Evolutionary conservation across 2,888 invertebrate genomes (phyloP).

Genomic region (Sarcophaga variegata): DNA sequence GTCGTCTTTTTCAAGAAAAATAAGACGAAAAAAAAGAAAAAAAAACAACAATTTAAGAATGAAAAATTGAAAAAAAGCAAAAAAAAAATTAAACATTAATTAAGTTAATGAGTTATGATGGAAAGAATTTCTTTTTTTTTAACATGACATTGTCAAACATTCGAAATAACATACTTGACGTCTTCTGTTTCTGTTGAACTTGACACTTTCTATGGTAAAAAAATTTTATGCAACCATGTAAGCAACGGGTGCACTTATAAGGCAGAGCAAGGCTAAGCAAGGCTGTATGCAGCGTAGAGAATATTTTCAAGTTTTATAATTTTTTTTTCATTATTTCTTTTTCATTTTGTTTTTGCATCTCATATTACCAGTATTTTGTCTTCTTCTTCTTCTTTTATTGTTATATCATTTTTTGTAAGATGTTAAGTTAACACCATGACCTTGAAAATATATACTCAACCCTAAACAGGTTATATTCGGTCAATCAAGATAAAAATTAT

Average conservation of each 20-base stretch:
- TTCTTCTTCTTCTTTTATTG: too few species aligned
- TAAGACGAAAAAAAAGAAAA: neutral
- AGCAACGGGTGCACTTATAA: constrained; percentile 13
- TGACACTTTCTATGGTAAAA: constrained; percentile 61
- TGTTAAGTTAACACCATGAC: constrained; percentile 47
- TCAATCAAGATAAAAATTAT: too few species aligned
- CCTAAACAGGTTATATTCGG: constrained; percentile 49
- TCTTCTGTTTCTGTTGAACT: constrained; percentile 21
- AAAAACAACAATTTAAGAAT: neutral
- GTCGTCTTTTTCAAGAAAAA: constrained; percentile 13
- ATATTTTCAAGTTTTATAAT: constrained; percentile 48
- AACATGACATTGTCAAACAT: constrained; percentile 34
- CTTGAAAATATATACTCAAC: constrained; percentile 54
- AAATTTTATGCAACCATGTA: constrained; percentile 41
- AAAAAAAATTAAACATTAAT: neutral
- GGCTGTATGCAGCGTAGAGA: neutral
- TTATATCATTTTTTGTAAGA: neutral
- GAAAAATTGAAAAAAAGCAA: neutral
- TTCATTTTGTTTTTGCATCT: constrained; percentile 9
- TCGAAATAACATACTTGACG: neutral
- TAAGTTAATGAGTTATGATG: neutral
- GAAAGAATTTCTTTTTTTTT: constrained; percentile 46
- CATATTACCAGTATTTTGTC: constrained; percentile 6
- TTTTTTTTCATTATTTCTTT: constrained; percentile 31
- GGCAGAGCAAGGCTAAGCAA: neutral